These are phyloP conservation scores for Dasyurus viverrinus DNA, from an alignment of 2,113 vertebrate genomes.

Conservation along the genomic window DNA sequence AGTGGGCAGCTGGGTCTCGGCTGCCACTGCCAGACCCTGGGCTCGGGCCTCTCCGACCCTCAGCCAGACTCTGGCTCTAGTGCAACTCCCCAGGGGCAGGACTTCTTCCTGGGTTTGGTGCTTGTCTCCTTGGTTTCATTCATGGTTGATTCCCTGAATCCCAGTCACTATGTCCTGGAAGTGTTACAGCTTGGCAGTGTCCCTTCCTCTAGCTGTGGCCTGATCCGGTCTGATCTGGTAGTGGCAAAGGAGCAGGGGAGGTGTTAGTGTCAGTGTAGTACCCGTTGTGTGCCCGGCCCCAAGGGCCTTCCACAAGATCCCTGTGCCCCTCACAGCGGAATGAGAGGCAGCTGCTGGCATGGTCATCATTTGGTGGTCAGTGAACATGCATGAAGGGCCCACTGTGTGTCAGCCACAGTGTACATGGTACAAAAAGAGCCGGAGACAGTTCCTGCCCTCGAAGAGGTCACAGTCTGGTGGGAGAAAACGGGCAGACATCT, in stretches of 20 bases:
- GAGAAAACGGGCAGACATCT: neutral
- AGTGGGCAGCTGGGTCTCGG: neutral
- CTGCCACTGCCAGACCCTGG: neutral
- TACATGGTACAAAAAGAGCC: too few relatives aligned
- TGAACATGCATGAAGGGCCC: neutral
- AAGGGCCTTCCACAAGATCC: fast-evolving
- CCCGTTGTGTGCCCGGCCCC: neutral
- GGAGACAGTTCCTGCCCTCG: neutral
- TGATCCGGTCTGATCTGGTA: neutral
- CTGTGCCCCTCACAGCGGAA: neutral
- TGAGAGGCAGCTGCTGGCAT: neutral
- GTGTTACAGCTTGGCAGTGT: too few relatives aligned
- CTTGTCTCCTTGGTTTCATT: neutral
- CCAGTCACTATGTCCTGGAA: neutral
- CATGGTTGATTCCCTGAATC: neutral
- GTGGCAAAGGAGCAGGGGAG: neutral
- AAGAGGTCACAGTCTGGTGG: neutral
- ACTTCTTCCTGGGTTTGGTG: neutral
- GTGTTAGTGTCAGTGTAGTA: fast-evolving
- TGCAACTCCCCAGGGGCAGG: neutral
- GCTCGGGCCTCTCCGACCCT: neutral
- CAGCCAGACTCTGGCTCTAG: neutral
- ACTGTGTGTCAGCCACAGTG: neutral
- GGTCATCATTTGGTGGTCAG: neutral
- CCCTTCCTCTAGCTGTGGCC: neutral